Evolutionary conservation across 1,140 invertebrate genomes (phyloP), one percentile per base, ranked within the genome.

Genomic region (Helicorthomorpha holstii): DNA sequence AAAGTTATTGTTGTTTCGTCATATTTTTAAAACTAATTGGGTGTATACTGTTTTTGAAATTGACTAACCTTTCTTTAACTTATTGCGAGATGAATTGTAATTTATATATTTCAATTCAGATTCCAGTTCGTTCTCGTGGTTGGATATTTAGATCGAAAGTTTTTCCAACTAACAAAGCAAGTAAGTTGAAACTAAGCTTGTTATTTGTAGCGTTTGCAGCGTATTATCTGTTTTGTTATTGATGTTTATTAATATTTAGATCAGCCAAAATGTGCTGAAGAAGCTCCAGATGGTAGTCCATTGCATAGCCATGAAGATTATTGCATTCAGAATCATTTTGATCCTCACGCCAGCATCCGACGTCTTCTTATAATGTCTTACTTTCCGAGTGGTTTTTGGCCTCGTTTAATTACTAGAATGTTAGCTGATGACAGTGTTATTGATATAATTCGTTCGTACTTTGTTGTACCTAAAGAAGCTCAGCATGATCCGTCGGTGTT

Each of bases 371-470:
- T 92, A 1, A 85, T 98, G 77, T 92, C 92, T 0, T 98, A 98
- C 67, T 89, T 98, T 64, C 95, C 95, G 0, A 87, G 86, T 57
- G 95, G 95, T 0, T 98, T 98, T 68, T 98, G 94, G 95, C 87
- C 93, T 0, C 71, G 94, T 10, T 73, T 98, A 2, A 89, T 94
- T 14, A 91, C 91, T 0, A 70, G 93, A 22, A 80, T 97, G 47
- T 66, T 98, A 24, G 89, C 89, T 0, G 93, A 98, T 65, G 83
- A 91, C 56, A 74, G 80, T 12, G 80, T 92, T 24, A 77, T 85
- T 1, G 82, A 86, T 52, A 85, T 87, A n/a, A 79, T 89, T 1
- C 66, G 79, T 51, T 69, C 70, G 10, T 78, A 82, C 59, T 84
- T 82, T 64, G 66, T 70, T 38, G 62, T 79, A 22, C 79, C 80